Base-by-base conservation (phyloP, 2,113 vertebrate species). In the Zingel zingel region DNA sequence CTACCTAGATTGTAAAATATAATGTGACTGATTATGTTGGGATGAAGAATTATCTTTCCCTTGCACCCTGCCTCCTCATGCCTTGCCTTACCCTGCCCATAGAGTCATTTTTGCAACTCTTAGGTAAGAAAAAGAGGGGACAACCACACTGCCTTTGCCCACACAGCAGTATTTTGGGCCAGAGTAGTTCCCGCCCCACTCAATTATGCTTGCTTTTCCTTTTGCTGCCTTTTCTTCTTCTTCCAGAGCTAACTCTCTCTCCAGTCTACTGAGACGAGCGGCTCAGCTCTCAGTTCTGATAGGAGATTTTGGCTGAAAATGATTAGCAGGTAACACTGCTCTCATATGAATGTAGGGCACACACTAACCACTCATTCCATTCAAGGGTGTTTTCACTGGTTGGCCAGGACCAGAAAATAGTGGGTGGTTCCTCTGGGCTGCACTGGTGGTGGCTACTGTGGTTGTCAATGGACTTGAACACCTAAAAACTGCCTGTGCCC, bases 301-400 rank as follows among this genome's bases (percentile, higher is more conserved):
- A 47, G 79, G 81, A 85, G 67, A 88, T 83, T 70, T 67, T 84
- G 64, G 84, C 86, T 93, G 85, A 90, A 89, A 83, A 84, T 57
- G n/a, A 89, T 84, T 71, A 43, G 87, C 88, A 90, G 89, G 80
- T 90, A 84, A 74, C 15, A 23, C 86, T 87, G 87, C 89, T 88
- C 86, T 91, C 54, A 76, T 77, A 87, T 94, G 94, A 95, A 96
- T 96, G 94, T 95, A 94, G 88, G 91, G 84, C 80, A 88, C 81
- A 88, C 80, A 80, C 87, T 84, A 85, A 85, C 84, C 87, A 86
- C 84, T 87, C 67, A 79, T 88, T 93, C 89, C 84, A 86, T 90
- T 79, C 84, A 72, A 82, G 84, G 82, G 81, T 80, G 39, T 84
- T 91, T 65, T 91, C 77, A 82, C 79, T 86, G 73, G 77, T 85